phyloP scores from a whole-genome alignment of 2,888 invertebrate genomes.

The Apeira syringaria region DNA sequence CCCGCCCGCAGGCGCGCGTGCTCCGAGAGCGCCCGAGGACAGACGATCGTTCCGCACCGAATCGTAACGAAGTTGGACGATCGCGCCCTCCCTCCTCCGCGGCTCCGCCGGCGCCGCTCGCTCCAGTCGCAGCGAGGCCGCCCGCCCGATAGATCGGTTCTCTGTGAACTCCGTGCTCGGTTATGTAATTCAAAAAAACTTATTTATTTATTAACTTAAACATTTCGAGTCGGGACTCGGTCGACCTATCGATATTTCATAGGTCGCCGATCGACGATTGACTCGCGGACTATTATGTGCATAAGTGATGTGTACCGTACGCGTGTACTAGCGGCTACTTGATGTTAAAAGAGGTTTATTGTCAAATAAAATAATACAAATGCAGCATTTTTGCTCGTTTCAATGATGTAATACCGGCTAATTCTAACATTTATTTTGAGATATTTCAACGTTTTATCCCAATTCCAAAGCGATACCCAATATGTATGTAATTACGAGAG shows the following conservation, averaged over 20 bases:
- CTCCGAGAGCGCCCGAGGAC: constrained; percentile 76
- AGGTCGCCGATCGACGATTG: constrained; percentile 31
- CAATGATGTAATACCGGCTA: background rate
- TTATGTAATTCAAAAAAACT: constrained; percentile 79
- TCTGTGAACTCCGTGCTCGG: constrained; percentile 65
- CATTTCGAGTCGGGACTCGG: constrained; percentile 45
- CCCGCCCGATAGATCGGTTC: constrained; percentile 76
- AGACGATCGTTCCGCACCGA: constrained; percentile 77
- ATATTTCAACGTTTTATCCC: constrained; percentile 30
- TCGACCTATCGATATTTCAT: constrained; percentile 36
- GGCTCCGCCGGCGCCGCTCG: constrained; percentile 76
- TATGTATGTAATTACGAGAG: constrained; percentile 6
- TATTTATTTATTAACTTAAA: constrained; percentile 77
- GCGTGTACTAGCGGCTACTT: constrained; percentile 65
- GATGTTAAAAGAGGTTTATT: constrained; percentile 70
- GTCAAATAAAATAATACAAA: constrained; percentile 50
- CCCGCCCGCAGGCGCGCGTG: constrained; percentile 79
- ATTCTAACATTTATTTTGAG: constrained; percentile 5
- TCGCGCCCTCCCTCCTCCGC: constrained; percentile 73
- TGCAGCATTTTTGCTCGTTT: background rate
- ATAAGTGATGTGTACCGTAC: constrained; percentile 69
- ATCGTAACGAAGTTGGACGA: constrained; percentile 79
- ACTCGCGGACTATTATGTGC: constrained; percentile 48
- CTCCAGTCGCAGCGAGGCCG: constrained; percentile 79
- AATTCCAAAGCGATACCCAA: constrained; percentile 3